Evolutionary conservation across 2,888 invertebrate genomes (phyloP).

Genomic region (Gari tellinella): DNA sequence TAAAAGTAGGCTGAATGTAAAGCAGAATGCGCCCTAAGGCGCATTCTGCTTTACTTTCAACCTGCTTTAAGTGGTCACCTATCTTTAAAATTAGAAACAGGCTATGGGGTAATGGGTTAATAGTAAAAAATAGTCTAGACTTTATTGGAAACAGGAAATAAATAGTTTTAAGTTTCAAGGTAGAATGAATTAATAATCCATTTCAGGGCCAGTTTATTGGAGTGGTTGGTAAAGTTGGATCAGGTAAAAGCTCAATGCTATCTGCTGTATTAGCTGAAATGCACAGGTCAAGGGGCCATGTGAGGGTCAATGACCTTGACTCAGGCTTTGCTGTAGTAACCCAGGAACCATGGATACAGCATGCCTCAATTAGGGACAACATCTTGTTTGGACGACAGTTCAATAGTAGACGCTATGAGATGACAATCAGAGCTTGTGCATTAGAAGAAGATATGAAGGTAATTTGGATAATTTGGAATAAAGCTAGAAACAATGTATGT

Average conservation of each 20-base stretch:
- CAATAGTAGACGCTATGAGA: slow-evolving; percentile 91
- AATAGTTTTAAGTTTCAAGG: too few relatives aligned
- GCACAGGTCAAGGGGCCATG: slow-evolving; percentile 88
- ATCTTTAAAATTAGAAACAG: too few relatives aligned
- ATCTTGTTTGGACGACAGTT: slow-evolving; percentile 95
- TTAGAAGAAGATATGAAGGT: slow-evolving; percentile 89
- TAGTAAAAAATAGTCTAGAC: too few relatives aligned
- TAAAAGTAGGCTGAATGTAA: too few relatives aligned
- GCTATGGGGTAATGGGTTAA: too few relatives aligned
- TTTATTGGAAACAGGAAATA: too few relatives aligned
- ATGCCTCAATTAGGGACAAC: slow-evolving; percentile 95
- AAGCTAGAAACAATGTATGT: too few relatives aligned
- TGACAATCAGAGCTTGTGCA: slow-evolving; percentile 93
- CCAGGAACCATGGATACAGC: slow-evolving; percentile 96
- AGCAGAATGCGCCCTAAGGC: too few relatives aligned
- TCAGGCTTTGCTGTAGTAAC: slow-evolving; percentile 87
- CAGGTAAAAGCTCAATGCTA: slow-evolving; percentile 95
- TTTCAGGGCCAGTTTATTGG: slow-evolving; percentile 87
- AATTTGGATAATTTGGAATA: too few relatives aligned
- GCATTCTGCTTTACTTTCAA: too few relatives aligned
- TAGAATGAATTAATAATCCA: too few relatives aligned
- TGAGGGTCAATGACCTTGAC: slow-evolving; percentile 88
- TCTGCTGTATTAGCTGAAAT: slow-evolving; percentile 94
- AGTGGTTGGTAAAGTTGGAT: slow-evolving; percentile 94
- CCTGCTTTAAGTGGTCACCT: too few relatives aligned